Base-by-base conservation (phyloP, 2,888 invertebrate genomes). In the Syrista parreyssii region DNA sequence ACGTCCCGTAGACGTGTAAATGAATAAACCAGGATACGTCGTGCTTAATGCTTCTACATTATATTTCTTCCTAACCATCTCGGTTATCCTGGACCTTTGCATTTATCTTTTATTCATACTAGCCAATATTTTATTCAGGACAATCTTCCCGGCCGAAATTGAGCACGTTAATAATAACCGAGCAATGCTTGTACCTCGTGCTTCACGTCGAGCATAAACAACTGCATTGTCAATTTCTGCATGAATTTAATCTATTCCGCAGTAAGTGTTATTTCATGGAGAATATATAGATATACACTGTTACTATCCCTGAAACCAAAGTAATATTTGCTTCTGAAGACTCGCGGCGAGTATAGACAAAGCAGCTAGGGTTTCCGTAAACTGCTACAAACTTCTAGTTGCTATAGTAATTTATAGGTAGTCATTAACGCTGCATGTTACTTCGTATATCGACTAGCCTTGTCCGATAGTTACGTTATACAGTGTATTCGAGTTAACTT, bases 61-160 rank as follows among this genome's bases (percentile, higher is more conserved):
- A 40, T 40, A 15, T 40, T 23, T 40, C 23, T 15, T 40, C 40
- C 40, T 23, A 4, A 23, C 23, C 23, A 2, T 23, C 40, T 55
- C 23, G 40, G 40, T 55, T 55, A 55, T 6, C 40, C 40, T 55
- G 75, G 68, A 74, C 74, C 76, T 82, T 81, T 82, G 78, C 82
- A 82, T 79, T 71, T 76, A 82, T 82, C 78, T 82, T 82, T 82
- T 82, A 82, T 82, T 76, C 81, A 82, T 82, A 76, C 40, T 36
- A 6, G 23, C 40, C 40, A 55, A 55, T 55, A 55, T 55, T 55
- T 55, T 55, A 55, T 55, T 55, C 40, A 55, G 40, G 6, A 23
- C 2, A 0, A 15, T 55, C 23, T 55, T 23, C 23, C 23, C 40
- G 6, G 23, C 23, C 40, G 23, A 55, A 55, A 55, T 55, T 55